phyloP scores from a whole-genome alignment of 2,113 vertebrate species.

The Antechinus stuartii region DNA sequence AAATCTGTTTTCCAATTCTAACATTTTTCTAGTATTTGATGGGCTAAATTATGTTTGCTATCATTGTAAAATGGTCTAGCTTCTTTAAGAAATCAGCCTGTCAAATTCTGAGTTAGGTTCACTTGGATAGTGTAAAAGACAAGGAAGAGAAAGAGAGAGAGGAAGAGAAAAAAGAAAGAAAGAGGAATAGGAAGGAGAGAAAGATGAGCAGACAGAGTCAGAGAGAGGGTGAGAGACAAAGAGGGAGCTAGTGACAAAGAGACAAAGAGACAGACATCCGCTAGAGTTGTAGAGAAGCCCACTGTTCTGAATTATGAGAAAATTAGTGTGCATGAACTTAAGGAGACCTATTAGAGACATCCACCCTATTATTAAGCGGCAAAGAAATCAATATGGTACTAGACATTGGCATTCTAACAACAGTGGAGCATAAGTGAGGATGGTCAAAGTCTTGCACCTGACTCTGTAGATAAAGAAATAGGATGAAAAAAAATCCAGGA shows the following conservation, averaged over 20 bases:
- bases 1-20: not conserved
- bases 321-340: not conserved
- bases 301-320: not conserved
- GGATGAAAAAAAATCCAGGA: not conserved
- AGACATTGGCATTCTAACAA: not conserved
- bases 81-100: not conserved
- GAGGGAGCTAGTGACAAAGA: too few species aligned
- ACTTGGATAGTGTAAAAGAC: not conserved
- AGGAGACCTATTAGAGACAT: not conserved
- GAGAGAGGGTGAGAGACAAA: too few species aligned
- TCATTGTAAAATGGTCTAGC: not conserved
- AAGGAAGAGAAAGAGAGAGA: too few species aligned
- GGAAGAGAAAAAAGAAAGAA: too few species aligned
- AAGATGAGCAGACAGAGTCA: too few species aligned
- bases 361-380: not conserved
- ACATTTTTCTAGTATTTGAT: not conserved
- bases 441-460: not conserved
- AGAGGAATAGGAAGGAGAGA: too few species aligned
- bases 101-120: not conserved
- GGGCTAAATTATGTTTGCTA: not conserved
- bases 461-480: not conserved
- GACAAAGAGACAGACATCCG: too few species aligned
- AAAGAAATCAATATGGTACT: not conserved
- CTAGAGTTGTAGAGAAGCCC: not conserved
- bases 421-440: not conserved